A percentile compares a stretch with the other conserved stretches of the same genome.
These are phyloP conservation scores for Galagoides demidoff DNA, from an alignment of 2,797 vertebrate species.

Conservation along the genomic window DNA sequence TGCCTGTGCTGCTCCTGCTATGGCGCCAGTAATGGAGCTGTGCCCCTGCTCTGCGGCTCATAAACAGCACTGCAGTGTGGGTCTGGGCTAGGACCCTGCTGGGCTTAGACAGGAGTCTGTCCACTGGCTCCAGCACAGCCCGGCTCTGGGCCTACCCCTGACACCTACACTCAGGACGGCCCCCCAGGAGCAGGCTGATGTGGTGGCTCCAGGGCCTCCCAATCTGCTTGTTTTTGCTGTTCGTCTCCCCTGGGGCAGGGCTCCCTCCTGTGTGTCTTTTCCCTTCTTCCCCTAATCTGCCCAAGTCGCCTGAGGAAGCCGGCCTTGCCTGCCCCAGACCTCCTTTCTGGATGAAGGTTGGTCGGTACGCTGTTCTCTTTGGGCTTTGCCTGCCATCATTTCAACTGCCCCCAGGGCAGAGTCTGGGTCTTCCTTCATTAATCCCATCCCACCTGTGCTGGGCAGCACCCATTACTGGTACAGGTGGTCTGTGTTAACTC, in stretches of 20 bases:
- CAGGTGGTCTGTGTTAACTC: not conserved
- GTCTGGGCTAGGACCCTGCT: too few species aligned
- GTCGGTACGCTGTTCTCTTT: rapidly evolving
- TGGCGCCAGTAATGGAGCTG: not conserved
- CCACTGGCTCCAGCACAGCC: not conserved
- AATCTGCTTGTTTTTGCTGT: not conserved
- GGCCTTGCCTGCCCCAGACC: not conserved
- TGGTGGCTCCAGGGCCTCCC: rapidly evolving
- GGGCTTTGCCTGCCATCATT: too few species aligned
- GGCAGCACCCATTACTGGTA: not conserved
- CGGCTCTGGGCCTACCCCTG: not conserved
- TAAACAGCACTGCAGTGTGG: too few species aligned
- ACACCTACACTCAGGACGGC: not conserved
- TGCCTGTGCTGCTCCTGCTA: not conserved
- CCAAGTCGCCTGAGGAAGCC: not conserved
- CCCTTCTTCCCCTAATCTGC: not conserved
- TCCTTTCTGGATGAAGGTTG: not conserved
- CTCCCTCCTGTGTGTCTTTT: not conserved
- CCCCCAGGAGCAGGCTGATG: rapidly evolving
- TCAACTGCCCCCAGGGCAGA: not conserved
- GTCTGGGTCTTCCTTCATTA: not conserved
- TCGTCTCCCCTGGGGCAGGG: not conserved
- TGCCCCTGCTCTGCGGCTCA: not conserved
- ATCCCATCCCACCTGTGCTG: rapidly evolving
- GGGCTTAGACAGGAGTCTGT: not conserved